Evolutionary conservation across 1,140 invertebrate genomes (phyloP).

Genomic region (Micrasema longulum): DNA sequence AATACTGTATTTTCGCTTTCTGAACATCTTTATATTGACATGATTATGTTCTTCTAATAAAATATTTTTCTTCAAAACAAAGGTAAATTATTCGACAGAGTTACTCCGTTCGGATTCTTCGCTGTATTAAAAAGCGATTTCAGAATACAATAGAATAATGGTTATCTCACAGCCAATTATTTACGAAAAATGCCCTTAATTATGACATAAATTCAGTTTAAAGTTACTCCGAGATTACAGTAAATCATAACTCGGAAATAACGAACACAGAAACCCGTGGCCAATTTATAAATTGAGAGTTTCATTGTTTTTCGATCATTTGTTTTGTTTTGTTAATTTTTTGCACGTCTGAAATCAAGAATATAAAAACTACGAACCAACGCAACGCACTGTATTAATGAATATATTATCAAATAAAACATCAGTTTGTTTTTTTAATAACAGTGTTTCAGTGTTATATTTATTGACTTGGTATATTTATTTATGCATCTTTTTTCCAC

Average conservation of each 20-base stretch:
- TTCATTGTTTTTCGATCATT: constrained; percentile 23
- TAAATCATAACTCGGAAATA: constrained; percentile 23
- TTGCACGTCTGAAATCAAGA: too few relatives aligned
- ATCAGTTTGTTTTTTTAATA: too few relatives aligned
- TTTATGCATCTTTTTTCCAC: too few relatives aligned
- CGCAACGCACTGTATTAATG: too few relatives aligned
- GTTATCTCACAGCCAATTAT: constrained; percentile 28
- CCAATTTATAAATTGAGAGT: constrained; percentile 13
- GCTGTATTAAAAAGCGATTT: constrained; percentile 30
- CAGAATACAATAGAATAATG: constrained; percentile 23
- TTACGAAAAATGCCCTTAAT: constrained; percentile 32
- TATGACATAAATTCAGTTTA: constrained; percentile 36
- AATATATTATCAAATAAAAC: too few relatives aligned
- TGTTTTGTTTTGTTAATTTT: background rate
- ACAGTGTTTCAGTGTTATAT: too few relatives aligned
- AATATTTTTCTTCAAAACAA: background rate
- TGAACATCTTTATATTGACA: too few relatives aligned
- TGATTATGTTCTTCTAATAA: background rate
- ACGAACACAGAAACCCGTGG: constrained; percentile 8
- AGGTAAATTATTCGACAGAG: constrained; percentile 10
- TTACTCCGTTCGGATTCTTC: background rate
- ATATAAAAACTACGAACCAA: too few relatives aligned
- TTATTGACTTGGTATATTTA: too few relatives aligned
- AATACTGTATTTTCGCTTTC: too few relatives aligned
- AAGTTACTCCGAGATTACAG: constrained; percentile 1